Conservation (phyloP, 2,113 vertebrate genomes). For the Daubentonia madagascariensis region DNA sequence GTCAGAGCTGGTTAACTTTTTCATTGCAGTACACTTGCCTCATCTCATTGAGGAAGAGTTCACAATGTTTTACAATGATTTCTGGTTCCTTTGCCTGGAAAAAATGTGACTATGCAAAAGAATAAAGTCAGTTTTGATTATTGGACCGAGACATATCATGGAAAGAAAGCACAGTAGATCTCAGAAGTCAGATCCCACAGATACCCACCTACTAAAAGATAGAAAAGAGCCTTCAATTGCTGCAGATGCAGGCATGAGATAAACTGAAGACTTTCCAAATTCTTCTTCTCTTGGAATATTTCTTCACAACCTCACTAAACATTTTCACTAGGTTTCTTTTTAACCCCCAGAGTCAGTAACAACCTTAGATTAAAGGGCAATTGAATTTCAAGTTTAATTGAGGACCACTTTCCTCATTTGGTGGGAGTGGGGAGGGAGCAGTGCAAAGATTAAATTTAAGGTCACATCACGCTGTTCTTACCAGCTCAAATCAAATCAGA, state of each 20-base stretch:
- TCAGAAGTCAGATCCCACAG: not conserved
- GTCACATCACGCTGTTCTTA: not conserved
- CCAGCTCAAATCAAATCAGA: not conserved
- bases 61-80: not conserved
- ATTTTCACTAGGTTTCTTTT: not conserved
- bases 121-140: slow-evolving; percentile 3
- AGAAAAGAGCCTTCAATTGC: not conserved
- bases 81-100: not conserved
- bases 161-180: not conserved
- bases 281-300: not conserved
- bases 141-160: not conserved
- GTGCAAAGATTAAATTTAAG: not conserved
- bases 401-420: not conserved
- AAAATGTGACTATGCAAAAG: not conserved
- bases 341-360: not conserved
- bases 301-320: not conserved
- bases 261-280: not conserved
- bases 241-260: not conserved
- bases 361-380: not conserved
- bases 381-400: slow-evolving; percentile 19
- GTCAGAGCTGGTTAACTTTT: not conserved
- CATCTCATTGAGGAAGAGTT: not conserved
- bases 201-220: not conserved
- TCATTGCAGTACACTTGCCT: not conserved
- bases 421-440: not conserved